Percentiles rank a stretch among this genome's conserved stretches.
Conservation (phyloP, 2,888 invertebrate genomes). For the Dynastes grantii region DNA sequence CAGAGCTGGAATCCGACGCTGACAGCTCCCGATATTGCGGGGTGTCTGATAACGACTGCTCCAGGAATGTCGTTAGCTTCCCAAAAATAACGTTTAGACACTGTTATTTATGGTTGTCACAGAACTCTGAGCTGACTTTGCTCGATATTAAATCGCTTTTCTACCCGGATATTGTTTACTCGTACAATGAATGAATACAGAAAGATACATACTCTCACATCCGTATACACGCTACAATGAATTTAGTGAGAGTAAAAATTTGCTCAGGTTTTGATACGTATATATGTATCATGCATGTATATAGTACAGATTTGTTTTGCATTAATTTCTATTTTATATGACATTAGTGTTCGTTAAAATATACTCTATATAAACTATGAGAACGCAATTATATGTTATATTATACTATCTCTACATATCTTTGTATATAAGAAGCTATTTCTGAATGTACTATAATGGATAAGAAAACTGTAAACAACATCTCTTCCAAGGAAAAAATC, state of each 20-base stretch:
- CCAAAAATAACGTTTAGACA: slow-evolving; percentile 71
- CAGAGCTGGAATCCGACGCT: slow-evolving; percentile 67
- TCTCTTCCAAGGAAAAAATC: too few species aligned
- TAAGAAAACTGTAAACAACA: too few species aligned
- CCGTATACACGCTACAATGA: slow-evolving; percentile 32
- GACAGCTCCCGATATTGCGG: slow-evolving; percentile 67
- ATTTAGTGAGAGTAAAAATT: slow-evolving; percentile 28
- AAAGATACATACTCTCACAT: slow-evolving; percentile 33
- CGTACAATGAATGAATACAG: slow-evolving; percentile 42
- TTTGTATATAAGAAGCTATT: too few species aligned
- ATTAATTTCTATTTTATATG: not conserved
- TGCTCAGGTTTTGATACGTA: not conserved
- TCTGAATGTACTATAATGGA: too few species aligned
- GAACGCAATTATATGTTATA: too few species aligned
- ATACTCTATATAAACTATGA: too few species aligned
- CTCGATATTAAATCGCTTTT: slow-evolving; percentile 65
- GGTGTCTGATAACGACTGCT: slow-evolving; percentile 63
- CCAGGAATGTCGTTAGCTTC: slow-evolving; percentile 71
- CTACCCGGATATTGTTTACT: slow-evolving; percentile 50
- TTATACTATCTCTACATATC: too few species aligned
- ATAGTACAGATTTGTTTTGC: too few species aligned
- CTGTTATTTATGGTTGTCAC: slow-evolving; percentile 70
- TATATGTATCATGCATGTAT: not conserved
- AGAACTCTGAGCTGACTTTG: slow-evolving; percentile 58
- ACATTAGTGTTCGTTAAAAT: not conserved